A percentile compares a stretch with the other conserved stretches of the same genome.
phyloP scores from a whole-genome alignment of 2,888 invertebrate genomes.

The Galeopsomyia nigrocyanea region DNA sequence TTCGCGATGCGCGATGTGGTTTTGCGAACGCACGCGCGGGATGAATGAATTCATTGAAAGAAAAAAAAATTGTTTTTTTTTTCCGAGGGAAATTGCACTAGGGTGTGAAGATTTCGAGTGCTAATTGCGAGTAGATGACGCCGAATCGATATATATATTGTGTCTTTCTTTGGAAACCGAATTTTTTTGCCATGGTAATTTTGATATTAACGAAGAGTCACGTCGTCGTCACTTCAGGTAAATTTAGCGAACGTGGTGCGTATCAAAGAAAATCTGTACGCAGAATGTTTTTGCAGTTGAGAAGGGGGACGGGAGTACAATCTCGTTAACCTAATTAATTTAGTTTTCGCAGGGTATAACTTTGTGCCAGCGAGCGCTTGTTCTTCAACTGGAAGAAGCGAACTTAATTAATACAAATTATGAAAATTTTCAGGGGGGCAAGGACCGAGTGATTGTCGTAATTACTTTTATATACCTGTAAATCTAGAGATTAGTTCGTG shows the following conservation, averaged over 20 bases:
- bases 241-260: too few species aligned
- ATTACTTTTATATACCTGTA: not conserved
- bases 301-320: not conserved
- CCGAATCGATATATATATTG: too few species aligned
- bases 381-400: constrained; percentile 21
- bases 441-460: constrained; percentile 31
- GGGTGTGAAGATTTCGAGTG: too few species aligned
- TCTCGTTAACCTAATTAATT: constrained; percentile 52
- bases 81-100: too few species aligned
- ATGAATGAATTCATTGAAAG: not conserved
- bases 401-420: constrained; percentile 47
- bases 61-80: not conserved
- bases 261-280: too few species aligned
- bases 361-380: constrained; percentile 21
- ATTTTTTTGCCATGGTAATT: too few species aligned
- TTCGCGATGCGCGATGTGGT: not conserved
- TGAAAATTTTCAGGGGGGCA: constrained; percentile 24
- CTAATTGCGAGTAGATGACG: too few species aligned
- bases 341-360: constrained; percentile 43
- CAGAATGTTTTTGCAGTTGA: too few species aligned
- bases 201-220: too few species aligned
- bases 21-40: not conserved
- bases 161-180: too few species aligned
- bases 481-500: too few species aligned
- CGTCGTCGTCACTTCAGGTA: too few species aligned